phyloP scores from a whole-genome alignment of 2,113 vertebrate species.

The Ellobius talpinus region DNA sequence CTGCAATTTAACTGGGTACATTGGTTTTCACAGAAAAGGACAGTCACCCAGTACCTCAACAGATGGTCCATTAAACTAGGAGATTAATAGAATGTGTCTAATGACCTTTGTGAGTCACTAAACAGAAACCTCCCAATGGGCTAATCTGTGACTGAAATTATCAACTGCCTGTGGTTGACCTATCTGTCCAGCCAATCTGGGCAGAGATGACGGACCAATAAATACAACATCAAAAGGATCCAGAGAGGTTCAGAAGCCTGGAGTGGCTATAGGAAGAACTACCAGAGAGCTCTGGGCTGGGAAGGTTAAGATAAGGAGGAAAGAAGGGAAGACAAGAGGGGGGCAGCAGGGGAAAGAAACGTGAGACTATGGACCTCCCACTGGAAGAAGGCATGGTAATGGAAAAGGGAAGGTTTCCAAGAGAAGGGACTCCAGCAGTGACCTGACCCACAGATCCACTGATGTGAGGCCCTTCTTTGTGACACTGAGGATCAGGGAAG shows the following conservation, averaged over 20 bases:
- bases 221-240: conserved; percentile 33
- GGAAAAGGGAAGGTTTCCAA: neutral
- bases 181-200: neutral
- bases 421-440: neutral
- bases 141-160: conserved; percentile 45
- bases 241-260: neutral
- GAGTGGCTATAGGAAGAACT: neutral
- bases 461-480: neutral
- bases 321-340: neutral
- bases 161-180: conserved; percentile 33
- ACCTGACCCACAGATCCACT: neutral
- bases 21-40: conserved; percentile 7
- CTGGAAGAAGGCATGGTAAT: neutral
- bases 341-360: neutral
- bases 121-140: conserved; percentile 25
- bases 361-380: neutral
- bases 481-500: neutral
- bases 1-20: conserved; percentile 29
- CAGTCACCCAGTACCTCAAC: conserved; percentile 50
- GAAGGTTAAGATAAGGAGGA: too few relatives aligned
- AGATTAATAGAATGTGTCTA: conserved; percentile 46
- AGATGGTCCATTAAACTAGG: conserved; percentile 59
- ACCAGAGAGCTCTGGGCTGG: neutral
- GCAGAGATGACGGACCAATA: conserved; percentile 24
- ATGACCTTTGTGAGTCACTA: conserved; percentile 63